Evolutionary conservation across 2,797 vertebrate species (phyloP), one percentile per base, ranked within the genome.

Genomic region (Gallinago solitaria): DNA sequence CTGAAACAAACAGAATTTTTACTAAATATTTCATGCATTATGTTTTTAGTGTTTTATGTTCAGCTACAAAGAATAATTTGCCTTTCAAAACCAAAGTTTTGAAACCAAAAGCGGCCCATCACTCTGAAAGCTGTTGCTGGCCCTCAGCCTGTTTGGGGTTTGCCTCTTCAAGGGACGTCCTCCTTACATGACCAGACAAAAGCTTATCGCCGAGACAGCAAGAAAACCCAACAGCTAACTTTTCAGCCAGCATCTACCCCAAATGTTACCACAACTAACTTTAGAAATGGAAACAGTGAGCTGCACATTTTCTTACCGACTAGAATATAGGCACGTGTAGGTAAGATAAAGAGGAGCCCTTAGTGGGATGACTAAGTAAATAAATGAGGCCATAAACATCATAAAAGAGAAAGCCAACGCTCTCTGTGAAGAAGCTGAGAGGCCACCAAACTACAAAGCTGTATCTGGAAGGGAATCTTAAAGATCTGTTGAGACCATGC

Each of bases 181-280:
- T 94, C 53, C 21, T 93, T 87, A 77, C 0, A 1, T 33, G 61
- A 92, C 47, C 56, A 77, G 81, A 82, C 59, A 90, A 76, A 93
- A 89, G 56, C 63, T 84, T 74, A 87, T 68, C 33, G 21, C 73
- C 3, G 11, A 89, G 73, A 87, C 56, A 89, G 79, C 90, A 70
- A 90, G 89, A 78, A 89, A 96, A 94, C 61, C 78, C 92, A 93
- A 64, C 16, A 69, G 59, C 57, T 73, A 57, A 19, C 56, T 83
- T 53, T 61, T 79, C 83, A 89, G 77, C 53, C 67, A 80, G 54
- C 41, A 63, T 71, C 75, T 57, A 51, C 78, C 70, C 69, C 81
- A 78, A 85, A 57, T 1, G 2, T 3, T n/a, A 68, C 45, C 74
- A 71, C 25, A 82, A 67, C 45, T 88, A 75, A 54, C 96, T 87